Conservation (phyloP, 2,797 vertebrate species). For the Phrynocephalus forsythii region DNA sequence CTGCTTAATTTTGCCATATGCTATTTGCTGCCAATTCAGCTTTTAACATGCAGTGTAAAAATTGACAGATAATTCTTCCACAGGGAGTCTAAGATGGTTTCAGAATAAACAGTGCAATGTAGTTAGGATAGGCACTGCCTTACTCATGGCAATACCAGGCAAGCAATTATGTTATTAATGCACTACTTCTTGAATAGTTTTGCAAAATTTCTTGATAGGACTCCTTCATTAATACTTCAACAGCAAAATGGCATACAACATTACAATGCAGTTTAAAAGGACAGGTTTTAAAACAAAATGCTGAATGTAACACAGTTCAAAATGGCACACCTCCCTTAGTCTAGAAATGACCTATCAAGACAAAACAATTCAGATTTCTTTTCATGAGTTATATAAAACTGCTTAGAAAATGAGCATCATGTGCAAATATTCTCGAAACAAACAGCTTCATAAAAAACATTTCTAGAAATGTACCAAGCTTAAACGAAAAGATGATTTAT, state of each 20-base stretch:
- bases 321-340: conserved; percentile 52
- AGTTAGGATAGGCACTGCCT: conserved; percentile 54
- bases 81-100: conserved; percentile 44
- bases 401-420: conserved; percentile 71
- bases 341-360: conserved; percentile 62
- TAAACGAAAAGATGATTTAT: conserved; percentile 74
- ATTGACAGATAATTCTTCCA: conserved; percentile 53
- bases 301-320: conserved; percentile 36
- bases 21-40: conserved; percentile 47
- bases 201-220: conserved; percentile 39
- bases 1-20: conserved; percentile 47
- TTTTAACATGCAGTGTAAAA: conserved; percentile 52
- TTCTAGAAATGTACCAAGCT: conserved; percentile 73
- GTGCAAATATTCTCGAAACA: conserved; percentile 72
- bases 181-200: conserved; percentile 41
- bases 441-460: conserved; percentile 74
- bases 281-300: conserved; percentile 52
- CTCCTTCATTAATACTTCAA: conserved; percentile 50
- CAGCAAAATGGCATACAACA: conserved; percentile 48
- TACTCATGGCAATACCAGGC: conserved; percentile 55
- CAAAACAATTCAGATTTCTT: conserved; percentile 63
- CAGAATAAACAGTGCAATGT: conserved; percentile 51
- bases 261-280: conserved; percentile 38
- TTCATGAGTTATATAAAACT: conserved; percentile 73
- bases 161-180: conserved; percentile 56